A percentile compares a stretch with the other conserved stretches of the same genome.
These are phyloP conservation scores for Drosophila quinaria DNA, from an alignment of 2,888 invertebrate species.

Conservation along the genomic window DNA sequence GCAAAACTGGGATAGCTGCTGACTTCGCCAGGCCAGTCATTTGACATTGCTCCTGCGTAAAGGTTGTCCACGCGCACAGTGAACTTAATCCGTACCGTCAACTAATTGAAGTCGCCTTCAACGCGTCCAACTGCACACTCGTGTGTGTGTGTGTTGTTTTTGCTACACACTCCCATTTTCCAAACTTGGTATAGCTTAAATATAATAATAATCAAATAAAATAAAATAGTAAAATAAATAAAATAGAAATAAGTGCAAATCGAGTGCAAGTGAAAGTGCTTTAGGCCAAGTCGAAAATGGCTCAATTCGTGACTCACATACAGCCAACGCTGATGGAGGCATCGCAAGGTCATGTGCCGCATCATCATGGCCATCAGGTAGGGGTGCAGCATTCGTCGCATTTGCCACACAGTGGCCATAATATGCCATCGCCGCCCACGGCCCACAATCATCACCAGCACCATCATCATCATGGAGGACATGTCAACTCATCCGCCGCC, in stretches of 20 bases:
- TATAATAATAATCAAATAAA: conserved; percentile 32
- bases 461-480: conserved; percentile 60
- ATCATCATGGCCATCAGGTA: conserved; percentile 86
- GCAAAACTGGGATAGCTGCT: conserved; percentile 76
- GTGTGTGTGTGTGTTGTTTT: conserved; percentile 39
- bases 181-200: conserved; percentile 40
- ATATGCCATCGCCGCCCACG: conserved; percentile 85
- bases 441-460: conserved; percentile 81
- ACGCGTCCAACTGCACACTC: conserved; percentile 33
- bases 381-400: conserved; percentile 85
- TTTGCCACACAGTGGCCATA: conserved; percentile 86
- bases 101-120: conserved; percentile 35
- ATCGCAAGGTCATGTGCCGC: conserved; percentile 87
- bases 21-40: conserved; percentile 73
- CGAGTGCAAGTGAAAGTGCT: conserved; percentile 19
- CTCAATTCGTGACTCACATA: conserved; percentile 88
- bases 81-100: conserved; percentile 36
- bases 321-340: conserved; percentile 88
- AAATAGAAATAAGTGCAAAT: conserved; percentile 19
- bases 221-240: not conserved
- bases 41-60: conserved; percentile 84
- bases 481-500: conserved; percentile 42
- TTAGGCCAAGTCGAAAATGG: conserved; percentile 84
- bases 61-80: conserved; percentile 81
- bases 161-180: conserved; percentile 51